Evolutionary conservation across 2,113 vertebrate genomes (phyloP).

Genomic region (Origma solitaria): DNA sequence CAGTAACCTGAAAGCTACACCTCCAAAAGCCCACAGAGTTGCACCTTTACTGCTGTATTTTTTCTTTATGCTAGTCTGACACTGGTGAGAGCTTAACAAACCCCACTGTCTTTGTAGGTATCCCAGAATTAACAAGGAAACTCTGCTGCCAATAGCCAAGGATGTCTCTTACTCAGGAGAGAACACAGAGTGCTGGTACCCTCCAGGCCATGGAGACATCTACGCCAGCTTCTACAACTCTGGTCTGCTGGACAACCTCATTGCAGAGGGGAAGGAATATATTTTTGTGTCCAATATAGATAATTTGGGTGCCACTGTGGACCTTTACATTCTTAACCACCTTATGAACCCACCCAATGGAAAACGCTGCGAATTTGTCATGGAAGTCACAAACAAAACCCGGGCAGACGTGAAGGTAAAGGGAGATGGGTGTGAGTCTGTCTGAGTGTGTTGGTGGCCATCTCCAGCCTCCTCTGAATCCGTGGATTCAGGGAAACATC

Average conservation of each 20-base stretch:
- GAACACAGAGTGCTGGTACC: conserved; percentile 91
- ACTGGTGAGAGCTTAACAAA: not conserved
- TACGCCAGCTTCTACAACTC: conserved; percentile 94
- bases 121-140: conserved; percentile 95
- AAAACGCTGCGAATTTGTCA: conserved; percentile 92
- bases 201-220: conserved; percentile 93
- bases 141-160: conserved; percentile 89
- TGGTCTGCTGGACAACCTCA: conserved; percentile 86
- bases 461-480: not conserved
- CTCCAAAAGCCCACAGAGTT: not conserved
- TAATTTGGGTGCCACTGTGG: conserved; percentile 96
- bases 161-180: conserved; percentile 81
- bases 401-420: conserved; percentile 94
- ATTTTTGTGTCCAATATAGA: conserved; percentile 99
- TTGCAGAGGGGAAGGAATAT: conserved; percentile 91
- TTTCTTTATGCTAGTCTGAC: not conserved
- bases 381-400: conserved; percentile 99
- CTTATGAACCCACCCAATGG: conserved; percentile 89
- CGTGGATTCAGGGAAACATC: not conserved
- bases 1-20: not conserved
- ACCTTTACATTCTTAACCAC: conserved; percentile 94
- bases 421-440: not conserved
- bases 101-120: conserved; percentile 74
- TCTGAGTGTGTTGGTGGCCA: not conserved
- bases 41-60: not conserved